These are phyloP conservation scores for Labeo calbasu DNA, from an alignment of 2,797 vertebrate genomes.

Conservation along the genomic window DNA sequence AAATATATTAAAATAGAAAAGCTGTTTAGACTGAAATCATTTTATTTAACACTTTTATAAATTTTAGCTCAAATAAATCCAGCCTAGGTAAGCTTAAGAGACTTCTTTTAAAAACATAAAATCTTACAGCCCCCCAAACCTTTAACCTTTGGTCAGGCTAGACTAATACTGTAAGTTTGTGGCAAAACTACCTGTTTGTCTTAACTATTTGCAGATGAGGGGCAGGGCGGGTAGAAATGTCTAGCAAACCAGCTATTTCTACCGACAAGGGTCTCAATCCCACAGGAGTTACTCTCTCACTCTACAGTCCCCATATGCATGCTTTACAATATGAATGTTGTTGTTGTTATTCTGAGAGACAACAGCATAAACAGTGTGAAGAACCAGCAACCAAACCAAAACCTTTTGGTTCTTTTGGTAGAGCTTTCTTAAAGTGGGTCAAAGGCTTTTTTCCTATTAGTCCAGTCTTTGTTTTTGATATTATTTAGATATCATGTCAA, in stretches of 20 bases:
- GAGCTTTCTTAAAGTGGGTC: background rate
- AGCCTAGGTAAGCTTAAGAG: background rate
- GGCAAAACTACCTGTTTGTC: background rate
- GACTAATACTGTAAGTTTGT: background rate
- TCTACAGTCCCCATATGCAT: background rate
- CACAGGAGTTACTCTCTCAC: background rate
- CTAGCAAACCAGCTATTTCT: background rate
- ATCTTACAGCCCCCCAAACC: background rate
- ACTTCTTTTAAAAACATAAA: background rate
- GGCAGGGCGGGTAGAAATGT: background rate
- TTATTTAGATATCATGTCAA: background rate
- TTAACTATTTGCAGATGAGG: background rate
- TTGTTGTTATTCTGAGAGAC: conserved; percentile 16
- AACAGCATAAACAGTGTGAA: background rate
- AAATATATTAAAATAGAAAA: conserved; percentile 4
- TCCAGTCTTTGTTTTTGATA: background rate
- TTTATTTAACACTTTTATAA: background rate
- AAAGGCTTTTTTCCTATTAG: background rate
- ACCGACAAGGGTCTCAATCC: background rate
- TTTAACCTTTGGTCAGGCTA: background rate
- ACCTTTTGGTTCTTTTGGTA: background rate
- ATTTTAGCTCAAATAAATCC: background rate
- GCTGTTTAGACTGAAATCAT: background rate
- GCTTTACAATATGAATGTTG: background rate
- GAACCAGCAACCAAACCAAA: background rate